phyloP scores from a whole-genome alignment of 2,888 invertebrate genomes.

The Pachymerium ferrugineum region DNA sequence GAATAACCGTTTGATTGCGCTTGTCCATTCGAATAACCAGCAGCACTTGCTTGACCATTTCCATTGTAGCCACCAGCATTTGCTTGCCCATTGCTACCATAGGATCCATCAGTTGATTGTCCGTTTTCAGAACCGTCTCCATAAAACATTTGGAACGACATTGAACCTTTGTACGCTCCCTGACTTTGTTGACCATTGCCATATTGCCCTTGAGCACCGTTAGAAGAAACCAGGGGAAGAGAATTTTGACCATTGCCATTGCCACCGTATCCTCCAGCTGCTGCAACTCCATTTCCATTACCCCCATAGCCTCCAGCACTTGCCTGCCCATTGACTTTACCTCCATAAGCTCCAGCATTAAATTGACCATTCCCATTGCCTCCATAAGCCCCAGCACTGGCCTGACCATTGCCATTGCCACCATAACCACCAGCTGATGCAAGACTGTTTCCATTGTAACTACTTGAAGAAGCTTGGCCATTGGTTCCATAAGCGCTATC shows the following conservation, averaged over 20 bases:
- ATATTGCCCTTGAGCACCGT: too few relatives aligned
- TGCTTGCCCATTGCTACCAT: neutral
- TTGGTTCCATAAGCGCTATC: neutral
- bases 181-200: neutral
- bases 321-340: neutral
- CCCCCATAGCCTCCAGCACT: neutral
- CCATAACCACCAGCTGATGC: neutral
- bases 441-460: neutral
- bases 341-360: neutral
- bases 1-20: neutral
- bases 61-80: neutral
- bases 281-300: neutral
- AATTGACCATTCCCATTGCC: conserved; percentile 1
- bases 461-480: neutral
- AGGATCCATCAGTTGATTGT: too few relatives aligned
- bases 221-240: neutral
- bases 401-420: neutral
- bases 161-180: neutral
- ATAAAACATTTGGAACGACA: conserved; percentile 16
- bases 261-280: neutral
- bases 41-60: neutral
- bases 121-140: too few relatives aligned
- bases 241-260: neutral
- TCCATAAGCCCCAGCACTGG: neutral
- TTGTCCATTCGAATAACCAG: neutral